Evolutionary conservation across 2,797 vertebrate genomes (phyloP), one percentile per base, ranked within the genome.

Genomic region (Macrochelys suwanniensis): DNA sequence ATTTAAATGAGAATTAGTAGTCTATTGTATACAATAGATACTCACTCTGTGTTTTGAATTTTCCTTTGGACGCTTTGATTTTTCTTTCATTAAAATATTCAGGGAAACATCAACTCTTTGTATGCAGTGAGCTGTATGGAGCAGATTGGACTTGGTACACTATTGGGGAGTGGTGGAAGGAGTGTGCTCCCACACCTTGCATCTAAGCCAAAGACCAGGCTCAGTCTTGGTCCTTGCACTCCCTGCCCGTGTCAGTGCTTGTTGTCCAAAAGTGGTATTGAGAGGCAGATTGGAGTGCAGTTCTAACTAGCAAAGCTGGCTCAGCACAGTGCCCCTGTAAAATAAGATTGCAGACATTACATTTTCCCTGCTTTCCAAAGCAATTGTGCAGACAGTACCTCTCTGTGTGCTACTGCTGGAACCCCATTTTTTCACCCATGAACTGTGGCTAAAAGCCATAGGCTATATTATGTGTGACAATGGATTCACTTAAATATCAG

Each of bases 401-500:
- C 10, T 37, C 37, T 37, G 68, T 71, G 37, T 71, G n/a, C 37
- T 71, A n/a, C 37, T 42, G 11, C n/a, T 5, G 9, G 68, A 42
- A 71, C 68, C 19, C 21, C 21, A 23, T 42, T 42, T 42, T 42
- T 71, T 17, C 37, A 11, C n/a, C 17, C 21, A 21, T 42, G 37
- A 71, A 42, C 21, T 37, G n/a, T 71, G n/a, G 17, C n/a, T 71
- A 42, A 42, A 42, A 71, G 68, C 68, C 37, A 42, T 71, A 71
- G 37, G 17, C 21, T 42, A 42, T 37, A 19, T 42, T 71, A 5
- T 71, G 37, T 42, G 68, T 42, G n/a, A 42, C 37, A 71, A 12
- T 51, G 91, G 94, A 80, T 89, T 94, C 74, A 96, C 90, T 96
- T 89, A 89, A 93, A 97, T 94, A 94, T 92, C 90, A 92, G 65